Conservation (phyloP, 2,797 vertebrate genomes). For the Pipistrellus nathusii region DNA sequence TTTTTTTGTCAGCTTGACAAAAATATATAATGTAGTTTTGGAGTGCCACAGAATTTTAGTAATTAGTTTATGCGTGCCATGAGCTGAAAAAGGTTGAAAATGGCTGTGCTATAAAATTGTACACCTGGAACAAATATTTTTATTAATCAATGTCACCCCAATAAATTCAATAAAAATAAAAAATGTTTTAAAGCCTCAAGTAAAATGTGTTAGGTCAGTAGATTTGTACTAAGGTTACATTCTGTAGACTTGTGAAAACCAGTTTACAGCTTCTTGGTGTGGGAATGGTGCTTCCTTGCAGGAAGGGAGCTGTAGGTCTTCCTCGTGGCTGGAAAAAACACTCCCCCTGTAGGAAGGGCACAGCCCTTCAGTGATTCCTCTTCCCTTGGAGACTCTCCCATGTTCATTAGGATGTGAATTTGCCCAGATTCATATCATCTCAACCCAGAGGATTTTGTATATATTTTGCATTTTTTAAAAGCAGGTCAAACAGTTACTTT, state of each 20-base stretch:
- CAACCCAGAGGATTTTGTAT: conserved; percentile 30
- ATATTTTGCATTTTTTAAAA: not conserved
- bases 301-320: not conserved
- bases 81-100: not conserved
- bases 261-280: conserved; percentile 31
- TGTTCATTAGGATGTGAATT: conserved; percentile 33
- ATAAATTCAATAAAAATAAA: not conserved
- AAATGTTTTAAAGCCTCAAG: not conserved
- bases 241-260: not conserved
- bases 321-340: not conserved
- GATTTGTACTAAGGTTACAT: conserved; percentile 52
- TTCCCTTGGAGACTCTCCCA: conserved; percentile 45
- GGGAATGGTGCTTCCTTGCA: not conserved
- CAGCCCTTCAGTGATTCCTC: not conserved
- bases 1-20: not conserved
- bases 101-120: not conserved
- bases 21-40: not conserved
- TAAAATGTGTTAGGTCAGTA: conserved; percentile 42
- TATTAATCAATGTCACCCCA: not conserved
- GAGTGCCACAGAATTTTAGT: not conserved
- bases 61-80: not conserved
- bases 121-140: not conserved
- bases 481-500: not conserved
- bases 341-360: not conserved
- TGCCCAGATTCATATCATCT: not conserved